Conservation (phyloP, 1,140 invertebrate species). For the Brachystomella parvula region DNA sequence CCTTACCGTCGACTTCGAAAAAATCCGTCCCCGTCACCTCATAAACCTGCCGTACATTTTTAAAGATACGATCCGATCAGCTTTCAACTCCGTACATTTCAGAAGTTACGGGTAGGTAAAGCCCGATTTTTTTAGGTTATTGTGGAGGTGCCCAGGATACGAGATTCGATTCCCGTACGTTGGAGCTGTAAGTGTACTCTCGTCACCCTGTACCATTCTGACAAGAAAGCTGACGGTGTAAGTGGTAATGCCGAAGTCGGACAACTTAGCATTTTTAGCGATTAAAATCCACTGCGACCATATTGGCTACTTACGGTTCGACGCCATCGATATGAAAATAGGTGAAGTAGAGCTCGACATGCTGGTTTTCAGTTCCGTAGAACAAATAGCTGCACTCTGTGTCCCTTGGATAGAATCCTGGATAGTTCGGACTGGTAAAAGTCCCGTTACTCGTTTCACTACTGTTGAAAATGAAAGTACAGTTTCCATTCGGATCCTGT, state of each 20-base stretch:
- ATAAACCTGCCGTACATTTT: no score
- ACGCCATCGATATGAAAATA: slow-evolving; percentile 89
- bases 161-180: no score
- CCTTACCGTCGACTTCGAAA: no score
- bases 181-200: no score
- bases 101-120: no score
- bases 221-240: not conserved
- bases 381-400: slow-evolving; percentile 93
- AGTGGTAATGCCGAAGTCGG: not conserved
- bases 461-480: slow-evolving; percentile 73
- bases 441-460: slow-evolving; percentile 67
- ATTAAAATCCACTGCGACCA: not conserved
- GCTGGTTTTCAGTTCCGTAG: slow-evolving; percentile 68
- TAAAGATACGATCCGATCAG: no score
- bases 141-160: no score
- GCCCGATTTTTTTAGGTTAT: no score
- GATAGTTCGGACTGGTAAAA: slow-evolving; percentile 76
- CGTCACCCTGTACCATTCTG: no score
- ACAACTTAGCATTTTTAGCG: not conserved
- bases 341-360: slow-evolving; percentile 74
- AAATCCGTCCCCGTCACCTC: no score
- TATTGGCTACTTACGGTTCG: slow-evolving; percentile 60
- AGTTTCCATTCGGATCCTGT: slow-evolving; percentile 54
- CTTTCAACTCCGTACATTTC: no score
- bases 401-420: slow-evolving; percentile 81